Base-by-base conservation (phyloP, 2,888 invertebrate species). In the Drosophila buzzatii region DNA sequence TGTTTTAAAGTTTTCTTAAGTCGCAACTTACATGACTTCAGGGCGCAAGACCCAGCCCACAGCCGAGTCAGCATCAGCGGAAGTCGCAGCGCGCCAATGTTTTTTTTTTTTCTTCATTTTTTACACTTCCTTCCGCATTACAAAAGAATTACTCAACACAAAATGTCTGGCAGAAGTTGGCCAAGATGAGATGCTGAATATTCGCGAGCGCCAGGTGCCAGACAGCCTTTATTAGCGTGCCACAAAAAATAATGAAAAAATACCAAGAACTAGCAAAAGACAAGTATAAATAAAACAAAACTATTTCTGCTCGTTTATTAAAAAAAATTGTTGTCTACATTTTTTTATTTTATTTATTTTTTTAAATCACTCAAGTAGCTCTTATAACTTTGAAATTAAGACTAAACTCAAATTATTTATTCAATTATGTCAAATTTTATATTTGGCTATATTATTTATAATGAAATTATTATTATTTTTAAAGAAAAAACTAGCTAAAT, bases 141-240 rank as follows among this genome's bases (percentile, higher is more conserved):
- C 81, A 88, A 88, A 85, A 73, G 85, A 85, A 86, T 90, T 86
- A 89, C 86, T 85, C 79, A 90, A 90, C 84, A 84, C 79, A 89
- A 76, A 75, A 81, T 89, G 87, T 83, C 89, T 84, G 79, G 68
- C 60, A 58, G 62, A 83, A 89, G 71, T 78, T 76, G 77, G 70
- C 64, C 74, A 68, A 64, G 76, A 65, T 75, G 66, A 63, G 64
- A 53, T 67, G 49, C 62, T 59, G 55, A 65, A 65, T 73, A 65
- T 79, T 59, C 67, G 64, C 47, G 52, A 62, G 47, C 67, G 67
- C 47, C 57, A 70, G 78, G 74, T 79, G 75, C 74, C 67, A 70
- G 70, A 61, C 70, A 27, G 59, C 49, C 42, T 60, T 69, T 72
- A 79, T 70, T 62, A 66, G 60, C 60, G 63, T 47, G 55, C 60